Evolutionary conservation across 2,113 vertebrate genomes (phyloP), one percentile per base, ranked within the genome.

Genomic region (Steatornis caripensis): DNA sequence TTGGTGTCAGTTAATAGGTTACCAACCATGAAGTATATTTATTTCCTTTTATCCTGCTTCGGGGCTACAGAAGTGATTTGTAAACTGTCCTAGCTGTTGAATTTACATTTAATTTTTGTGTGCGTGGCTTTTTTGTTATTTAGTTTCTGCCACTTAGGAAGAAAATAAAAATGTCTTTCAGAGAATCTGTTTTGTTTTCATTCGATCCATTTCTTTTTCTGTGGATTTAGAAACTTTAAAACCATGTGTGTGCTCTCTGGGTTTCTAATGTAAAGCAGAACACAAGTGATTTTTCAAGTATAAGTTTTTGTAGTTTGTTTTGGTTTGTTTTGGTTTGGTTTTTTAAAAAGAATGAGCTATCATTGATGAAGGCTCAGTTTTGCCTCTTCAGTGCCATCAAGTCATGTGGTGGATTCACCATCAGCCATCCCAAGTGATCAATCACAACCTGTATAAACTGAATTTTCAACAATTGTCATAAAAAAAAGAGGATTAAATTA

Each of bases 1-100:
- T 97, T 98, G 97, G 97, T 98, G 91, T 97, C 97, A 97, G 97
- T 97, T 97, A 97, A 97, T 97, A 96, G 96, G 96, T 98, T 97
- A 98, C 97, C 95, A 97, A 91, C 91, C 97, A 97, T 97, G 97
- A 87, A 90, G 95, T 97, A 74, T 96, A 96, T 97, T 97, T 97
- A 92, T 95, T 85, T 95, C 86, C 87, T 92, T 97, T 97, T 95
- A 96, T 96, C 91, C 66, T 91, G 75, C 90, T 69, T 92, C 37
- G 7, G 64, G 96, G 87, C 69, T 94, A 95, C 69, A 90, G 79
- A 90, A 96, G 79, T 97, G 70, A 95, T 95, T 91, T 92, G 55
- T 89, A 94, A 88, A 89, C 91, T 95, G 81, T 89, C 43, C 80
- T 96, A 93, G 90, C 72, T 95, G 74, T 76, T 93, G 76, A 93